Evolutionary conservation across 2,797 vertebrate species (phyloP).

Genomic region (Parauchenoglanis punctatus): DNA sequence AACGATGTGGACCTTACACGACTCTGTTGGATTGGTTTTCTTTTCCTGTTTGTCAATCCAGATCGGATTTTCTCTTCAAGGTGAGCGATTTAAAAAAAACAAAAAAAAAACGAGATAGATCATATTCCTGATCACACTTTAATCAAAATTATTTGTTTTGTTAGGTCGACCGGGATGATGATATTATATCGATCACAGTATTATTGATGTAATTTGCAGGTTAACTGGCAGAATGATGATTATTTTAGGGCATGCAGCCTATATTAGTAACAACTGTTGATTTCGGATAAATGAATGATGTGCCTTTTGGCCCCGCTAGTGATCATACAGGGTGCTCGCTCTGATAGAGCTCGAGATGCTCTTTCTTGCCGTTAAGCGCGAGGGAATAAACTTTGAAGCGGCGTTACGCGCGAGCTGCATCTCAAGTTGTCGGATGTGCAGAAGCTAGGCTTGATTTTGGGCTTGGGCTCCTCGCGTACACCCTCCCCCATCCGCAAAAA

Average conservation of each 20-base stretch:
- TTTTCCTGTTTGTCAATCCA: constrained; percentile 76
- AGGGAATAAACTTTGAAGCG: constrained; percentile 58
- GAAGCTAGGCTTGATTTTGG: constrained; percentile 24
- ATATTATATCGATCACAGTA: neutral
- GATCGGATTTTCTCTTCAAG: constrained; percentile 76
- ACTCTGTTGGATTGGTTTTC: constrained; percentile 79
- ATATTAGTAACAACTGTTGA: constrained; percentile 52
- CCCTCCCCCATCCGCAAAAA: neutral
- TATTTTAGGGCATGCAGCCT: neutral
- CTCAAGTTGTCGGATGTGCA: constrained; percentile 56
- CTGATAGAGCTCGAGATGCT: constrained; percentile 19
- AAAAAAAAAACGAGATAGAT: no score
- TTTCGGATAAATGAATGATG: constrained; percentile 7
- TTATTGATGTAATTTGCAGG: neutral
- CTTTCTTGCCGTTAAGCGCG: constrained; percentile 23
- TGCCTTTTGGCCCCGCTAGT: neutral
- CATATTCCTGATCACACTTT: neutral
- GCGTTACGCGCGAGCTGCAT: constrained; percentile 52
- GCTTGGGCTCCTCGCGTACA: no score
- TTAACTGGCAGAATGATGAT: neutral
- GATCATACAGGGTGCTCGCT: neutral
- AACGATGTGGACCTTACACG: constrained; percentile 81
- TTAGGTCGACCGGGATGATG: neutral
- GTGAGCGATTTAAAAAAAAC: constrained; percentile 62
- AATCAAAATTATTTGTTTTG: neutral